Percentiles rank a stretch among this genome's conserved stretches.
phyloP scores from a whole-genome alignment of 2,113 vertebrate species.

The Sturnus vulgaris region DNA sequence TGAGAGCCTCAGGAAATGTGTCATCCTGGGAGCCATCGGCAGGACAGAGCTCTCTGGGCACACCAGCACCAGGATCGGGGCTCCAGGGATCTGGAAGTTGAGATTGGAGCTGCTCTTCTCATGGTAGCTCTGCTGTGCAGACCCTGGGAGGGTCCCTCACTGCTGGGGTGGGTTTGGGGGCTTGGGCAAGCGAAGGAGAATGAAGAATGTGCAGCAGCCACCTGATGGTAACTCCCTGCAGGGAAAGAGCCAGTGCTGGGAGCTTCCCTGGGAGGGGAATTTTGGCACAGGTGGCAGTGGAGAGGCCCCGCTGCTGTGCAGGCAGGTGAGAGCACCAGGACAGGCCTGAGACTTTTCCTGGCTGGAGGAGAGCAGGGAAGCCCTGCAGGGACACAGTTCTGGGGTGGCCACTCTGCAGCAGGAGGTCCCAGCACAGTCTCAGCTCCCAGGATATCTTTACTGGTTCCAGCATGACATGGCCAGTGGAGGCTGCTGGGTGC shows the following conservation, averaged over 20 bases:
- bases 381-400: neutral
- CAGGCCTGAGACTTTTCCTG: rapidly evolving
- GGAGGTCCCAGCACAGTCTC: neutral
- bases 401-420: neutral
- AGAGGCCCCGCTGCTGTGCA: rapidly evolving
- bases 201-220: neutral
- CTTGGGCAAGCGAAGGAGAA: neutral
- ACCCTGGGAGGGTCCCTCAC: rapidly evolving
- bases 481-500: neutral
- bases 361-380: neutral
- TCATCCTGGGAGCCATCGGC: rapidly evolving
- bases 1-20: neutral
- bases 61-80: rapidly evolving
- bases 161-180: rapidly evolving
- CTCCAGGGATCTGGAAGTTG: rapidly evolving
- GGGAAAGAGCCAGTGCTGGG: rapidly evolving
- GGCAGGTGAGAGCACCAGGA: neutral
- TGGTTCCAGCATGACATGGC: rapidly evolving
- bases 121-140: neutral
- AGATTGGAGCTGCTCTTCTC: rapidly evolving
- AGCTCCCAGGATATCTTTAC: neutral
- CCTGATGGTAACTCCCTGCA: neutral
- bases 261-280: neutral
- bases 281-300: neutral
- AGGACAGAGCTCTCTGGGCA: neutral